phyloP scores from a whole-genome alignment of 2,113 vertebrate genomes.

The Thalassarche chlororhynchos region DNA sequence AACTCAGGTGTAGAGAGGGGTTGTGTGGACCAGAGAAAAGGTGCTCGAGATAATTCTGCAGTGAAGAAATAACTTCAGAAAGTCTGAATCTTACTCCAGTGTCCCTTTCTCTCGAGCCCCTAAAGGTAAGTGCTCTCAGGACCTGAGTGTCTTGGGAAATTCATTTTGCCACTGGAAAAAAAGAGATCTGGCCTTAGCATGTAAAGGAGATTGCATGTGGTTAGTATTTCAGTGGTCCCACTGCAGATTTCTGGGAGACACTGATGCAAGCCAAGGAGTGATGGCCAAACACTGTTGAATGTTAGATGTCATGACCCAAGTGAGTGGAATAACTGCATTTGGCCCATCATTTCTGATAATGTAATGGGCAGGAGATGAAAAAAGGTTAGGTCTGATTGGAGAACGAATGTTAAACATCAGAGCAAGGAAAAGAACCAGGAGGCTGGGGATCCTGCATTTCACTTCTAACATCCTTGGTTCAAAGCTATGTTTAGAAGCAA shows the following conservation, averaged over 20 bases:
- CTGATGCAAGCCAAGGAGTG: background rate
- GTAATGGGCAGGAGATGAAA: background rate
- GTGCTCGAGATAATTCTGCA: background rate
- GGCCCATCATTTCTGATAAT: background rate
- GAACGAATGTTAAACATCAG: background rate
- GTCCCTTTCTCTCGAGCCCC: background rate
- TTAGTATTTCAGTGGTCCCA: background rate
- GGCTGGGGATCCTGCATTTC: background rate
- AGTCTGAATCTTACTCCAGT: background rate
- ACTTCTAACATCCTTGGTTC: background rate
- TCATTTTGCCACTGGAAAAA: background rate
- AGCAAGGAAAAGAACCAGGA: background rate
- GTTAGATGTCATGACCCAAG: background rate
- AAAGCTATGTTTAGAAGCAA: background rate
- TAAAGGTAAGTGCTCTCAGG: background rate
- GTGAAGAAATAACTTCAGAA: conserved; percentile 18
- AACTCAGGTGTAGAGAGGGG: background rate
- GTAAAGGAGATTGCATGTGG: background rate
- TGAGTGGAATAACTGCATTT: background rate
- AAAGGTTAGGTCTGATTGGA: background rate
- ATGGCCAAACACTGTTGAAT: background rate
- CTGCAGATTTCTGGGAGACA: background rate
- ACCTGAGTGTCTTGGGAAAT: background rate
- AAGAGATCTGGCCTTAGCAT: background rate
- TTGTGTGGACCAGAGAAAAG: conserved; percentile 19